These are phyloP conservation scores for Drosophila bifasciata DNA, from an alignment of 1,140 invertebrate species.

Conservation along the genomic window DNA sequence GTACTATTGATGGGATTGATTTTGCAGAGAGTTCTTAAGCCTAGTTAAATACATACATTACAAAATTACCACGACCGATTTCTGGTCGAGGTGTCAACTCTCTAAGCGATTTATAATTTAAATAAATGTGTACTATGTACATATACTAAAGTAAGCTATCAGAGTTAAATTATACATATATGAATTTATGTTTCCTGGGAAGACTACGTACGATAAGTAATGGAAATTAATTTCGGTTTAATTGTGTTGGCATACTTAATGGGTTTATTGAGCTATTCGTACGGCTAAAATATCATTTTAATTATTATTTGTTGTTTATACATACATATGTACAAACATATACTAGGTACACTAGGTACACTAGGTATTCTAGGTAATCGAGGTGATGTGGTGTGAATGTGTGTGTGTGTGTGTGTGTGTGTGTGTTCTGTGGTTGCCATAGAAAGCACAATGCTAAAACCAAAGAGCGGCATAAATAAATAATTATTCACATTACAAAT, in stretches of 20 bases:
- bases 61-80: slow-evolving; percentile 10
- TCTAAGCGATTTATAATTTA: slow-evolving; percentile 36
- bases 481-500: slow-evolving; percentile 53
- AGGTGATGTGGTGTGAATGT: slow-evolving; percentile 10
- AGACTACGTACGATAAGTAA: neutral
- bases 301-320: neutral
- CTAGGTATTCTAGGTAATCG: neutral
- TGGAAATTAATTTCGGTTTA: too few relatives aligned
- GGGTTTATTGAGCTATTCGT: too few relatives aligned
- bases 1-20: slow-evolving; percentile 32
- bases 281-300: neutral
- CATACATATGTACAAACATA: slow-evolving; percentile 13
- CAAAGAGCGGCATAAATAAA: slow-evolving; percentile 41
- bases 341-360: slow-evolving; percentile 7
- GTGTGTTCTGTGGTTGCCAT: slow-evolving; percentile 1
- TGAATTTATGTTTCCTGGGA: neutral
- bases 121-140: slow-evolving; percentile 15
- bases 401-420: slow-evolving; percentile 25
- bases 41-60: slow-evolving; percentile 47
- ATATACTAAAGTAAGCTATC: slow-evolving; percentile 24
- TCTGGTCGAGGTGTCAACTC: slow-evolving; percentile 19
- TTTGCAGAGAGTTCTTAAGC: slow-evolving; percentile 28
- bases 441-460: slow-evolving; percentile 44
- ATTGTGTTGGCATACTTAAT: too few relatives aligned
- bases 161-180: slow-evolving; percentile 24